A percentile compares a stretch with the other conserved stretches of the same genome.
These are phyloP conservation scores for Caenorhabditis macrosperma DNA, from an alignment of 2,888 invertebrate genomes.

Conservation along the genomic window DNA sequence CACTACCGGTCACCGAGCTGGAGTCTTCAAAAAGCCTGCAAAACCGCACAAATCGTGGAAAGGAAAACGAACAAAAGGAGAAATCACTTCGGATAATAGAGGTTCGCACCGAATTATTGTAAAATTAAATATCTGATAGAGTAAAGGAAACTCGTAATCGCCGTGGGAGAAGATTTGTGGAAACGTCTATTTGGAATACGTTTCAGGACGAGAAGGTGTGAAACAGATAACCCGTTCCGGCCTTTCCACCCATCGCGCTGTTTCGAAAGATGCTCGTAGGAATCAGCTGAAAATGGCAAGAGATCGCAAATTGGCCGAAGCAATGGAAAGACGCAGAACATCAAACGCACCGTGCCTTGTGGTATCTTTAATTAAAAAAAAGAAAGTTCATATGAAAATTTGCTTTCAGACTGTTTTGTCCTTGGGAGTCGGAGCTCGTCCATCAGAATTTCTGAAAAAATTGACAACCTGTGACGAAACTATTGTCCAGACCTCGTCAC, in stretches of 20 bases:
- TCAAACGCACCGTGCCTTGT: conserved; percentile 62
- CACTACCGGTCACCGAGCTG: conserved; percentile 86
- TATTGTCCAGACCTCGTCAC: conserved; percentile 60
- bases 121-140: too few relatives aligned
- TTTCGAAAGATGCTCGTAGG: conserved; percentile 64
- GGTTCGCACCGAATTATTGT: conserved; percentile 48
- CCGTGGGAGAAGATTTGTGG: not conserved
- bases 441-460: conserved; percentile 62
- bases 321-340: conserved; percentile 56
- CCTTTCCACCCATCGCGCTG: conserved; percentile 56
- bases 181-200: too few relatives aligned
- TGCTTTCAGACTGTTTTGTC: conserved; percentile 72
- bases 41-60: conserved; percentile 92
- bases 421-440: conserved; percentile 63
- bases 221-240: conserved; percentile 40
- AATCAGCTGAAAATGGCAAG: conserved; percentile 65
- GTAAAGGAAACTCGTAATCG: not conserved
- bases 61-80: conserved; percentile 92
- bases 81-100: conserved; percentile 80
- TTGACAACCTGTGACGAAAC: conserved; percentile 63
- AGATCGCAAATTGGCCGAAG: conserved; percentile 57
- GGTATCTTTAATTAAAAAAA: too few relatives aligned
- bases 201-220: conserved; percentile 60
- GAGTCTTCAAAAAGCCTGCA: conserved; percentile 92
- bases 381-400: too few relatives aligned